A percentile compares a stretch with the other conserved stretches of the same genome.
phyloP scores from a whole-genome alignment of 2,888 invertebrate genomes.

The Mythimna vitellina region DNA sequence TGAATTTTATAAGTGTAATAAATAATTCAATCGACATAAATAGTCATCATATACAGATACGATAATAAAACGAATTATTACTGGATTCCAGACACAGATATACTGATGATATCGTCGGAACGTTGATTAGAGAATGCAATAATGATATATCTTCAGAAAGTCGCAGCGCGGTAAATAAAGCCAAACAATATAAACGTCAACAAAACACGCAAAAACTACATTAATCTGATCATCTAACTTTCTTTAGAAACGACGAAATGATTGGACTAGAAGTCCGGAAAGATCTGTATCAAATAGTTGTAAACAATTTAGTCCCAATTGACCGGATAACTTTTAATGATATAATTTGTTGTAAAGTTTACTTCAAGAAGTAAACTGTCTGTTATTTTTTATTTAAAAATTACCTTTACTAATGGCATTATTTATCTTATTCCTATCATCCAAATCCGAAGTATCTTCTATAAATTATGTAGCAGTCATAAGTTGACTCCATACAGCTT shows the following conservation, averaged over 20 bases:
- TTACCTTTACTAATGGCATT: not conserved
- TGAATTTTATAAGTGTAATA: constrained; percentile 24
- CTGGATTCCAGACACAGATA: constrained; percentile 4
- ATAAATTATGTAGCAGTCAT: not conserved
- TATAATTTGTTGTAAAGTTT: too few relatives aligned
- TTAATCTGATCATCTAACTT: constrained; percentile 20
- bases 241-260: constrained; percentile 3
- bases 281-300: not conserved
- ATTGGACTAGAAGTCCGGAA: constrained; percentile 1
- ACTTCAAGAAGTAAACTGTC: too few relatives aligned
- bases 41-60: constrained; percentile 15
- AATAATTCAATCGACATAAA: constrained; percentile 26
- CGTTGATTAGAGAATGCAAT: constrained; percentile 40
- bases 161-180: constrained; percentile 9
- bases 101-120: constrained; percentile 28
- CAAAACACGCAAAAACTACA: constrained; percentile 36
- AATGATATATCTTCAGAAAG: constrained; percentile 32
- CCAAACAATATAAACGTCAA: not conserved
- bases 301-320: not conserved
- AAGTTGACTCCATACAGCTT: not conserved
- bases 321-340: too few relatives aligned
- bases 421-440: not conserved
- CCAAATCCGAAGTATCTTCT: not conserved
- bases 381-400: too few relatives aligned
- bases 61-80: constrained; percentile 13